Base-by-base conservation (phyloP, 2,888 invertebrate genomes). In the Lasioglossum leucozonium region DNA sequence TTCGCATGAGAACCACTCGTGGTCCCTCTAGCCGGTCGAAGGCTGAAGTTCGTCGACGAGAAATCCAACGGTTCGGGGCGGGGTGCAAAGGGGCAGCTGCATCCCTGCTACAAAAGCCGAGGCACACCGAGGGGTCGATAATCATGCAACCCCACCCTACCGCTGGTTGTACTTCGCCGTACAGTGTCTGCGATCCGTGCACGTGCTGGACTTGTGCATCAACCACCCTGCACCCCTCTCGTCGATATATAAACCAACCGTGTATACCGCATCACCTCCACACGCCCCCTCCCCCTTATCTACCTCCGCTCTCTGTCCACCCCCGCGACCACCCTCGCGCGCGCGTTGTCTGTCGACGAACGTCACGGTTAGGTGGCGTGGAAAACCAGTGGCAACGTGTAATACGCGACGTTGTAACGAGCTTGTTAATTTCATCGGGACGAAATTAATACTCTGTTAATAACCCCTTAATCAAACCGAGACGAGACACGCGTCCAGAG, bases 91-190 rank as follows among this genome's bases (percentile, higher is more conserved):
- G 82, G 75, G 89, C 88, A 88, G 91, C 89, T 91, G 88, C 90
- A 87, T 86, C 85, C 84, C 88, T 80, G 85, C 85, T 86, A 91
- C 87, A 87, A 89, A 87, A 84, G 86, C 77, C 77, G 86, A 42
- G 84, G 85, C 72, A 82, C 71, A 77, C 76, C 84, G 74, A 76
- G 84, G 83, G 91, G 88, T 91, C 91, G 91, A 91, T 91, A 91
- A 91, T 87, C 88, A 82, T 72, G 72, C 86, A 84, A 85, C 78
- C 80, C 85, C 85, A 83, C 85, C 80, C 82, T 76, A 72, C 65
- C 79, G 76, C 47, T 55, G 30, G 73, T 74, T 80, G 85, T 87
- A 75, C 85, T 79, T 86, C 81, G 79, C 79, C 74, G 81, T 80
- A 80, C 81, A 74, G 76, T 67, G 67, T 73, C 79, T 77, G 72